Evolutionary conservation across 2,797 vertebrate species (phyloP).

Genomic region (Mormyrus proboscirostris): DNA sequence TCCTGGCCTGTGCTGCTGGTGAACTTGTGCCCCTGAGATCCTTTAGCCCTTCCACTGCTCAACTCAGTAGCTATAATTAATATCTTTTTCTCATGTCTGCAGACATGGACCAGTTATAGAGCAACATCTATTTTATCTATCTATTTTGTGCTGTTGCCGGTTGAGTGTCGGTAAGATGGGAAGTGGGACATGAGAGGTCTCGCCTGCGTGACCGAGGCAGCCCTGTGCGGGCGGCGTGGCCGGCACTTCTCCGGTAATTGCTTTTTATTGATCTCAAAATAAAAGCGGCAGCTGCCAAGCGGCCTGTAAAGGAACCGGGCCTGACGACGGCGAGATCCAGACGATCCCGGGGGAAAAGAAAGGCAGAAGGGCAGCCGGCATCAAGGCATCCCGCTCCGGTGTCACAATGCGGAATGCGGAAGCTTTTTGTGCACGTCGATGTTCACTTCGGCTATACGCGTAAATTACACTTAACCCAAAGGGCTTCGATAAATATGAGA

Average conservation of each 20-base stretch:
- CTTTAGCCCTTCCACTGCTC: not conserved
- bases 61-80: not conserved
- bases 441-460: not conserved
- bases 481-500: not conserved
- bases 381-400: not conserved
- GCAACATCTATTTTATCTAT: not conserved
- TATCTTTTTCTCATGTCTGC: not conserved
- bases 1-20: not conserved
- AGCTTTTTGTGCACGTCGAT: not conserved
- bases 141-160: not conserved
- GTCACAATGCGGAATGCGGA: not conserved
- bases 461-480: not conserved
- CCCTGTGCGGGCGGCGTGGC: too few relatives aligned
- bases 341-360: not conserved
- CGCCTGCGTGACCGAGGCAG: not conserved
- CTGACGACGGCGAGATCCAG: not conserved
- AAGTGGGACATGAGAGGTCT: not conserved
- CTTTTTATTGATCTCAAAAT: conserved; percentile 5
- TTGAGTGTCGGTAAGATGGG: not conserved
- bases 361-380: not conserved
- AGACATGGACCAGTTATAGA: not conserved
- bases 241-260: not conserved
- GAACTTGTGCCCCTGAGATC: not conserved
- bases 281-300: not conserved
- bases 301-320: not conserved